Evolutionary conservation across 2,113 vertebrate genomes (phyloP).

Genomic region (Lampris megalopsis): DNA sequence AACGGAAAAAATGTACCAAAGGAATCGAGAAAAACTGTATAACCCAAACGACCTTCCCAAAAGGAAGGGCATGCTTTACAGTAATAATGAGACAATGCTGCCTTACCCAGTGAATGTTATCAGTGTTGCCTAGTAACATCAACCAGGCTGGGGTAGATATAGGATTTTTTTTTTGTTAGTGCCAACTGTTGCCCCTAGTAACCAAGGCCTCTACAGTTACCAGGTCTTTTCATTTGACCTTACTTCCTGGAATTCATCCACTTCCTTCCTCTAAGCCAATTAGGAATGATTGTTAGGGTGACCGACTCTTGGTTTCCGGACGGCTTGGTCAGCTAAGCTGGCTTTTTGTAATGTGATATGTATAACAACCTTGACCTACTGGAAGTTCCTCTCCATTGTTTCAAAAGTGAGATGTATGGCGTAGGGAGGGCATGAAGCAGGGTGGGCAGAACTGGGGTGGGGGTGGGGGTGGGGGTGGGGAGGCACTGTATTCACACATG

Average conservation of each 20-base stretch:
- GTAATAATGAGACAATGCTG: constrained; percentile 54
- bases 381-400: constrained; percentile 42
- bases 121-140: constrained; percentile 68
- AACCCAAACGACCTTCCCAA: constrained; percentile 49
- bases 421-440: constrained; percentile 10
- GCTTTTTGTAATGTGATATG: constrained; percentile 17
- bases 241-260: constrained; percentile 71
- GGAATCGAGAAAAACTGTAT: too few species aligned
- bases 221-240: constrained; percentile 51
- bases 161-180: constrained; percentile 28
- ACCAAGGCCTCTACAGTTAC: constrained; percentile 45
- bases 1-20: too few species aligned
- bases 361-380: constrained; percentile 51
- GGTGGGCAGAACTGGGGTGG: constrained; percentile 6
- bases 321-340: constrained; percentile 17
- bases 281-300: constrained; percentile 22
- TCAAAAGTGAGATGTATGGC: neutral
- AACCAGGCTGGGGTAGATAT: constrained; percentile 33
- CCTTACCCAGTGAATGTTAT: constrained; percentile 54
- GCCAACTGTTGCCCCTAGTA: constrained; percentile 14
- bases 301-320: constrained; percentile 21
- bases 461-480: too few species aligned
- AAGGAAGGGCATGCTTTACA: constrained; percentile 43
- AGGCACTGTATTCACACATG: constrained; percentile 54
- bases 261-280: constrained; percentile 75